phyloP scores from a whole-genome alignment of 2,888 invertebrate species.

The Agrypnus murinus region DNA sequence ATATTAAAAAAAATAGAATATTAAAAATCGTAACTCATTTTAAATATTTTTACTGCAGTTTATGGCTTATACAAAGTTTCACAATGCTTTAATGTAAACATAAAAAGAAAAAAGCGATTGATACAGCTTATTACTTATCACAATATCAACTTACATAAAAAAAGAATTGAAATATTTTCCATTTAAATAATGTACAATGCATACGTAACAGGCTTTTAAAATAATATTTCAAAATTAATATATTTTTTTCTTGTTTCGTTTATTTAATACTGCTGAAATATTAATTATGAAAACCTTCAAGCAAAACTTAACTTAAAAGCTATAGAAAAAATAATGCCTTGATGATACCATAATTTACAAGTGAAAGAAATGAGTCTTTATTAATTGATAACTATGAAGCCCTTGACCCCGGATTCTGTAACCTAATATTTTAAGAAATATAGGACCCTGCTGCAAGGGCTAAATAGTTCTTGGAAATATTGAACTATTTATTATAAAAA shows the following conservation, averaged over 20 bases:
- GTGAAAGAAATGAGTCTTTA: too few relatives aligned
- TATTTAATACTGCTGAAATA: conserved; percentile 1
- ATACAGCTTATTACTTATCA: conserved; percentile 29
- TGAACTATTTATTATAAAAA: not conserved
- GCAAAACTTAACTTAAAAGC: conserved; percentile 1
- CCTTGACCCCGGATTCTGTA: conserved; percentile 1
- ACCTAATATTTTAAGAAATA: too few relatives aligned
- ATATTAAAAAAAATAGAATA: too few relatives aligned
- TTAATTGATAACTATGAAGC: not conserved
- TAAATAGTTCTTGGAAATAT: not conserved
- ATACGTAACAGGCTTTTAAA: not conserved
- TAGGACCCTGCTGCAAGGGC: too few relatives aligned
- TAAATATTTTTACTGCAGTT: conserved; percentile 12
- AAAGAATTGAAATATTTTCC: not conserved
- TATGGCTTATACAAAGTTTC: conserved; percentile 10
- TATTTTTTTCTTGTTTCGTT: too few relatives aligned
- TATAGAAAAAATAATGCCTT: conserved; percentile 26
- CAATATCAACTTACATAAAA: conserved; percentile 22
- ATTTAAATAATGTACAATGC: conserved; percentile 8
- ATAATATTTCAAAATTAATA: conserved; percentile 8
- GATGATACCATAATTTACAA: conserved; percentile 13
- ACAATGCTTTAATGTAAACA: not conserved
- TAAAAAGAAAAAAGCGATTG: conserved; percentile 3
- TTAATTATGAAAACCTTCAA: conserved; percentile 7
- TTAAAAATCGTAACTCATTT: too few relatives aligned